These are phyloP conservation scores for Cydia splendana DNA, from an alignment of 1,140 invertebrate species.

Conservation along the genomic window DNA sequence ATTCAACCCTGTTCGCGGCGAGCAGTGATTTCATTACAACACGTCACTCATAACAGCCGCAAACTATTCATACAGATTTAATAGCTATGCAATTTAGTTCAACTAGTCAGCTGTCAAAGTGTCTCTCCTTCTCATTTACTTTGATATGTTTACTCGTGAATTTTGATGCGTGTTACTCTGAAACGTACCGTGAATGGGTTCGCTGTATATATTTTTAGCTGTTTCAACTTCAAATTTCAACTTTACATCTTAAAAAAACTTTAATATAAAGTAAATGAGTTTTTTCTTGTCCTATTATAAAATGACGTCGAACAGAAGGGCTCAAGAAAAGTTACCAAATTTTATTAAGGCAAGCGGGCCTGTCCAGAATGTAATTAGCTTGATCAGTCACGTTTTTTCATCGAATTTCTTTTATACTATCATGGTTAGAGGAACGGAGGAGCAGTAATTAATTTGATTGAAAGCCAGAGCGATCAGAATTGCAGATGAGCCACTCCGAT, in stretches of 20 bases:
- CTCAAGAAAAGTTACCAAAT: conserved; percentile 26
- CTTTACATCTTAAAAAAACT: not conserved
- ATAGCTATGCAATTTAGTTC: conserved; percentile 22
- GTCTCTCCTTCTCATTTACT: conserved; percentile 15
- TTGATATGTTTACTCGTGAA: conserved; percentile 11
- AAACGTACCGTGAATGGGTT: not conserved
- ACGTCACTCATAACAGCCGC: not conserved
- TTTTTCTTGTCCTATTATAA: conserved; percentile 29
- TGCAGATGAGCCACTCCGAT: conserved; percentile 49
- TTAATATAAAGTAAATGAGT: not conserved
- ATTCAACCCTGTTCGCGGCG: not conserved
- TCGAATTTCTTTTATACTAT: conserved; percentile 40
- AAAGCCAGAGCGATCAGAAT: conserved; percentile 61
- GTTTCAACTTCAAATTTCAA: not conserved
- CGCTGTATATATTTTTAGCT: too few relatives aligned
- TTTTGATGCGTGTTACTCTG: conserved; percentile 1
- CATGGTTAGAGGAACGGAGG: conserved; percentile 37
- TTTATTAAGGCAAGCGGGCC: conserved; percentile 27
- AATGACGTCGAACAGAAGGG: conserved; percentile 21
- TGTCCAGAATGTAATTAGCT: conserved; percentile 32
- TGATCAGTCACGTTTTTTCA: conserved; percentile 39
- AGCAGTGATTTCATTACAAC: conserved; percentile 13
- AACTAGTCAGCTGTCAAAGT: conserved; percentile 27
- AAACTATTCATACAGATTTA: conserved; percentile 21
- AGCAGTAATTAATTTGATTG: conserved; percentile 60